Base-by-base conservation (phyloP, 2,888 invertebrate genomes). In the Hirtodrosophila histrioides region DNA sequence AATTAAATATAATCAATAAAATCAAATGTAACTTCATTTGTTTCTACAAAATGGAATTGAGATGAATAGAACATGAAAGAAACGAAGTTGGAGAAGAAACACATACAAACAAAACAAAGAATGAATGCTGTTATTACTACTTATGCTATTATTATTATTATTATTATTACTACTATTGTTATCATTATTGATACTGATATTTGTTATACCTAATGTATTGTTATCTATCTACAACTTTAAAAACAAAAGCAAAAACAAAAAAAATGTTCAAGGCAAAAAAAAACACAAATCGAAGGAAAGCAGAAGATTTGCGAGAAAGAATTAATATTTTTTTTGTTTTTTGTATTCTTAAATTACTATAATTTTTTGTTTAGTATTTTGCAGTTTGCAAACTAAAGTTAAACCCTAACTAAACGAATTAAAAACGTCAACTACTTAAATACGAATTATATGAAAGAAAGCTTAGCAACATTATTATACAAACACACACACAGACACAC, bases 191-290 rank as follows among this genome's bases (percentile, higher is more conserved):
- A 69, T 79, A 82, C 78, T 85, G 75, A 83, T 87, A 86, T 87
- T 82, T 82, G 82, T 82, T 82, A 82, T 86, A 62, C 86, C 80
- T 86, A 79, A 79, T 86, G 86, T 85, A 82, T 81, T 84, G 86
- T 81, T 84, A 81, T 75, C 62, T 62, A 75, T 75, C 60, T 75
- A 60, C 46, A 67, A 57, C 3, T 44, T 76, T 63, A 67, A 75
- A 73, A 56, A 64, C 55, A 57, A 64, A 70, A 46, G 51, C 69
- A 46, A 27, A 51, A 56, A 68, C 41, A 54, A 56, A 63, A 12
- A 12, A 57, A 39, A 49, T 63, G 7, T 31, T 8, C 3, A 31
- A 53, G 60, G 49, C 50, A 48, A 31, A 78, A 62, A 50, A 54
- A 9, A 23, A 48, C 24, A 62, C 48, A 54, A 9, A 23, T 45